phyloP scores from a whole-genome alignment of 2,113 vertebrate species.

The Nettapus auritus region DNA sequence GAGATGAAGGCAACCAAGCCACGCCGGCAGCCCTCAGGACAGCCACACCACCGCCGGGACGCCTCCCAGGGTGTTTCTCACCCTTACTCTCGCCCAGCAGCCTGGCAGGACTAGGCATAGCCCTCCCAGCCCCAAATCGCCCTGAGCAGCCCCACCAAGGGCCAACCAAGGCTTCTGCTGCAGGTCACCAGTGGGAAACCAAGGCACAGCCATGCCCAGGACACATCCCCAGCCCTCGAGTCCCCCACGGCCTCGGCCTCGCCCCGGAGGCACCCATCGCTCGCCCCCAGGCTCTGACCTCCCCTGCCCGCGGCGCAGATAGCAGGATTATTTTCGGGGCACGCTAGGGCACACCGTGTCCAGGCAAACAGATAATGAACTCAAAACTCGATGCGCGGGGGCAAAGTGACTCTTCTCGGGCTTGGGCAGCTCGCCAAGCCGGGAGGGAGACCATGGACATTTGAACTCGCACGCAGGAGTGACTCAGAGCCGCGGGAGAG shows the following conservation, averaged over 20 bases:
- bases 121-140: background rate
- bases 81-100: background rate
- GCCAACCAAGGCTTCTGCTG: background rate
- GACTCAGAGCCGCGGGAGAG: fast-evolving
- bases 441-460: conserved; percentile 1
- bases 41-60: background rate
- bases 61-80: background rate
- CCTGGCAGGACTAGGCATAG: background rate
- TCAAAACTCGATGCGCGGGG: conserved; percentile 43
- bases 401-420: conserved; percentile 37
- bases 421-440: background rate
- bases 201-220: background rate
- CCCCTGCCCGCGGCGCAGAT: background rate
- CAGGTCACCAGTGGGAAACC: background rate
- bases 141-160: background rate
- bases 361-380: conserved; percentile 55
- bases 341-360: background rate
- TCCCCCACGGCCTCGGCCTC: background rate
- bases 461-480: conserved; percentile 2
- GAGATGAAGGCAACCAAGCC: background rate
- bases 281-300: background rate
- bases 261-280: background rate
- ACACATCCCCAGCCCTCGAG: background rate
- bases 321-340: background rate
- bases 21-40: background rate